Evolutionary conservation across 2,888 invertebrate genomes (phyloP).

Genomic region (Griposia aprilina): DNA sequence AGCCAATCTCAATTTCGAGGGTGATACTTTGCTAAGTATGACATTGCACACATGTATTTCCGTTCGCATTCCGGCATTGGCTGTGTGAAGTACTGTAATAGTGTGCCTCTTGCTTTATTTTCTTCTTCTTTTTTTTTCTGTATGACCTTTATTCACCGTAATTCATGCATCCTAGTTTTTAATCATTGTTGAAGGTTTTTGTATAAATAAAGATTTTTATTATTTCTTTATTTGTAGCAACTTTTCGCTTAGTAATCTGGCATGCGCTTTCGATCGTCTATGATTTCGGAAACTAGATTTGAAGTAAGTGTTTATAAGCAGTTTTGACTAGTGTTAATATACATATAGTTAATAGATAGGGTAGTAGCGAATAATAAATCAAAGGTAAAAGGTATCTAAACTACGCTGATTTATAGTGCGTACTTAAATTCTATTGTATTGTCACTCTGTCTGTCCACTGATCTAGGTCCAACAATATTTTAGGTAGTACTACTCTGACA

Average conservation of each 20-base stretch:
- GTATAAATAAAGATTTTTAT: no score
- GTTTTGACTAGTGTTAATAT: slow-evolving; percentile 9
- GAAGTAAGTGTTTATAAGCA: background rate
- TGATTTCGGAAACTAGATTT: background rate
- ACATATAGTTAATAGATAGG: background rate
- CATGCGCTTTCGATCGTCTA: background rate
- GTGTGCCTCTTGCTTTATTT: background rate
- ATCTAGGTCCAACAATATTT: slow-evolving; percentile 23
- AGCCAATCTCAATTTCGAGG: slow-evolving; percentile 13
- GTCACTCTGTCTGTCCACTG: slow-evolving; percentile 39
- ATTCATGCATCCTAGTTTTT: no score
- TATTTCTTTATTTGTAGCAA: no score
- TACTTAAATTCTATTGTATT: slow-evolving; percentile 26
- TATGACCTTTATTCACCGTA: no score
- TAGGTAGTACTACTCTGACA: slow-evolving; percentile 15
- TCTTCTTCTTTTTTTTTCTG: no score
- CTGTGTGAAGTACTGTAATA: background rate
- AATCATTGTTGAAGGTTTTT: no score
- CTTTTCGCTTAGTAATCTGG: background rate
- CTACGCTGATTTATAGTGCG: slow-evolving; percentile 14
- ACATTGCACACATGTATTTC: background rate
- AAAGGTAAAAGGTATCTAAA: background rate
- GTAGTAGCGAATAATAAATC: background rate
- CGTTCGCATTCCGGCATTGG: background rate
- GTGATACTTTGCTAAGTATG: background rate